These are phyloP conservation scores for Cremastobaeus sp. DNA, from an alignment of 2,888 invertebrate genomes.

Conservation along the genomic window DNA sequence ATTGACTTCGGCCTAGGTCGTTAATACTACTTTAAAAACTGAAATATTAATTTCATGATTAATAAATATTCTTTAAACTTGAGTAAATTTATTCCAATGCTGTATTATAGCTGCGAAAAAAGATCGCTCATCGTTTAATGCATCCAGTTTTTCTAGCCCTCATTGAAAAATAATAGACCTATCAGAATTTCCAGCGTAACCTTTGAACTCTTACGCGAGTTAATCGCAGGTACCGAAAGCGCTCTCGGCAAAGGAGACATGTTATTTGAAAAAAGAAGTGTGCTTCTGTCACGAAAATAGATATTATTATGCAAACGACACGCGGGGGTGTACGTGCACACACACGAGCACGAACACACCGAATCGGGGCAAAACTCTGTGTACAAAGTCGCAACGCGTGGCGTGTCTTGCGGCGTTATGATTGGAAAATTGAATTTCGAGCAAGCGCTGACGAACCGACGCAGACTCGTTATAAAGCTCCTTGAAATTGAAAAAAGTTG, in stretches of 20 bases:
- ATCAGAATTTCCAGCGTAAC: no score
- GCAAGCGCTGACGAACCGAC: constrained; percentile 46
- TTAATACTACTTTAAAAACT: no score
- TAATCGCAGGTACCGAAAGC: background rate
- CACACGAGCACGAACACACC: constrained; percentile 1
- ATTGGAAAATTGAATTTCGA: constrained; percentile 56
- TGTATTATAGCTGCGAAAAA: no score
- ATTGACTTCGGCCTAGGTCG: no score
- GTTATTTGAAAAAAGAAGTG: constrained; percentile 30
- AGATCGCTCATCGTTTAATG: no score
- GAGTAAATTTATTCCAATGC: no score
- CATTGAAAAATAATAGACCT: no score
- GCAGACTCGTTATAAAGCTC: constrained; percentile 51
- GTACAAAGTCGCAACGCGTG: constrained; percentile 48
- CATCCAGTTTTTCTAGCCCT: no score
- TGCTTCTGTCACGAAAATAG: constrained; percentile 4
- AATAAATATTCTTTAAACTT: no score
- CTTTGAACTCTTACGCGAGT: no score
- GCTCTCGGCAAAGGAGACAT: constrained; percentile 9
- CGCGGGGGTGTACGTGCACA: constrained; percentile 7
- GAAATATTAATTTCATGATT: no score
- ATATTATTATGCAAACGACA: constrained; percentile 51
- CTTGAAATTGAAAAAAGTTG: constrained; percentile 54
- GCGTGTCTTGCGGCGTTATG: constrained; percentile 53
- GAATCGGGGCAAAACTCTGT: background rate